Base-by-base conservation (phyloP, 2,888 invertebrate genomes). In the Tricholauxania praeusta region DNA sequence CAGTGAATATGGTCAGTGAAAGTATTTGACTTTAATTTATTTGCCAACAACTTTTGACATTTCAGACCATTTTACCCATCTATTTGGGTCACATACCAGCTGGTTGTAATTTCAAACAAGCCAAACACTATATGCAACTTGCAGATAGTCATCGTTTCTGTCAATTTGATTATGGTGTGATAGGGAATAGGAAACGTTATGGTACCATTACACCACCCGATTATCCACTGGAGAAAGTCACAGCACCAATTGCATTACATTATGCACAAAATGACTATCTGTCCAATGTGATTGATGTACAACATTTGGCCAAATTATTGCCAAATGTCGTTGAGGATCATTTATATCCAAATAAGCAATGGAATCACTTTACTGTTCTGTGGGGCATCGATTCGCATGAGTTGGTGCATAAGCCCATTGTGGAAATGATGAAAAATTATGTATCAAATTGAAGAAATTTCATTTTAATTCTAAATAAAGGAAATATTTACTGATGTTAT, bases 71-170 rank as follows among this genome's bases (percentile, higher is more conserved):
- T 80, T 74, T 92, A 53, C 91, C 92, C 0, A 88, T 91, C 0
- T 88, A 93, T 39, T 78, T 91, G 3, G 89, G 89, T 0, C 92
- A 92, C 71, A 76, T 89, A 17, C 93, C 93, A 0, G 89, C 90
- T 2, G 91, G 91, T 3, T 85, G 88, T 1, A 89, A 89, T 10
- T 83, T 85, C 0, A 88, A 87, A 74, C 90, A 91, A 77, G 60
- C 90, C 0, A 72, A 85, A 1, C 91, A 92, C 79, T 92, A 88
- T 78, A 81, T 86, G 0, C 91, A 92, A 80, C 81, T 86, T 6
- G 74, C 85, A 0, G 75, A 75, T 12, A 83, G 83, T 1, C 79
- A 78, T 62, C 79, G 81, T 0, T 87, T 87, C 78, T 84, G 89
- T 69, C 88, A 88, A 79, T 91, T 84, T 74, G 89, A 92, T 81